Evolutionary conservation across 1,140 invertebrate species (phyloP), one percentile per base, ranked within the genome.

Genomic region (Adelges cooleyi): DNA sequence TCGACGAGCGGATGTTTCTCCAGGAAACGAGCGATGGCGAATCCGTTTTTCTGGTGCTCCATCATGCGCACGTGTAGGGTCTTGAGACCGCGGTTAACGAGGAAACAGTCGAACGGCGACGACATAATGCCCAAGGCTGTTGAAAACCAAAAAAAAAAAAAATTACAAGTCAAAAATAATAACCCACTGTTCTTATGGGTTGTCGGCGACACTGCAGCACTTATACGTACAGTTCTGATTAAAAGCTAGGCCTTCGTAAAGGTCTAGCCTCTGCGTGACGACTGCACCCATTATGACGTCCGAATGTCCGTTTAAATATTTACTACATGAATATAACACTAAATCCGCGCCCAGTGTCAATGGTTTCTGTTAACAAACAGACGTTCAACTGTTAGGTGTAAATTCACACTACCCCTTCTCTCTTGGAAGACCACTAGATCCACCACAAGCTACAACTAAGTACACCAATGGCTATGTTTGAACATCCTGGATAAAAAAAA

Each of bases 251-350:
- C 80, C 81, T 23, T 86, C 73, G 69, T 83, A 81, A 0, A 96
- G 70, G 49, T 84, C 83, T 56, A 88, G 82, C 71, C 84, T 80
- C 68, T 84, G 92, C 3, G 85, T 82, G 25, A 88, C 80, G 8
- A 87, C 80, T 9, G 89, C 86, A 4, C 96, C 96, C 96, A 99
- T 98, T 1, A 99, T 86, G 46, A 97, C 88, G 79, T 99, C 96
- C 1, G 90, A 88, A 75, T 99, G 95, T 0, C 95, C 96, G 76
- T 98, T 98, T 84, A 98, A 94, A 72, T 98, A 99, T 76, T 99
- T 99, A 0, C 95, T 97, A 25, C 96, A 70, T 0, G 95, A 99
- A 77, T 98, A 95, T 68, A 92, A 76, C 1, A 88, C 85, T 50
- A 98, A 80, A 77, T 99, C 95, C 2, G 90, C 95, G 10, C 96